These are phyloP conservation scores for Tachuris rubrigastra DNA, from an alignment of 2,113 vertebrate genomes.

Conservation along the genomic window DNA sequence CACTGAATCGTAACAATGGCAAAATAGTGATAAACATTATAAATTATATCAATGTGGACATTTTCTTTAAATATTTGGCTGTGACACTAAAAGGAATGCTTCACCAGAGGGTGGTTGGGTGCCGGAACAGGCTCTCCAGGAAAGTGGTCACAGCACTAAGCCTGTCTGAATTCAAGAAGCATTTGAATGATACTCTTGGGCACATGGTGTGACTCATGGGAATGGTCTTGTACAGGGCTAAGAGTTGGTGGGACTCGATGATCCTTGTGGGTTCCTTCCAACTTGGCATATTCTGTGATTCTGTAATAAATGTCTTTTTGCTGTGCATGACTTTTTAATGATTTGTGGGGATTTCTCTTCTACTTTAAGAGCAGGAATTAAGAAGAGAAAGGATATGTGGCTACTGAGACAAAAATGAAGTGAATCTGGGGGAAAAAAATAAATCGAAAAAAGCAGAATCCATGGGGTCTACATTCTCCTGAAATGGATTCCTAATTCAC, in stretches of 20 bases:
- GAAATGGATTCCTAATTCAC: background rate
- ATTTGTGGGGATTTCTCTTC: background rate
- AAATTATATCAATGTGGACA: background rate
- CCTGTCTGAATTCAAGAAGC: background rate
- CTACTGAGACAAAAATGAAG: background rate
- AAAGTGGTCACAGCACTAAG: background rate
- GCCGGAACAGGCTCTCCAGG: background rate
- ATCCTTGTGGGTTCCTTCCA: background rate
- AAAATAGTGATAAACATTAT: background rate
- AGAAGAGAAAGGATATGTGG: background rate
- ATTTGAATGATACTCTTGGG: background rate
- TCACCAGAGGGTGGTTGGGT: background rate
- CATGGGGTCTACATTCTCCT: background rate
- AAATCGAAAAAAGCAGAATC: background rate
- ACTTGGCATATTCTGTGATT: background rate
- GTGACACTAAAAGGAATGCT: background rate
- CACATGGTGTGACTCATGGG: background rate
- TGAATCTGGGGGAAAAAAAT: accelerated
- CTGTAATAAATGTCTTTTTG: background rate
- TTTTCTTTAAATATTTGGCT: background rate
- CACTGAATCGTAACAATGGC: background rate
- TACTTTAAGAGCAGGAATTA: background rate
- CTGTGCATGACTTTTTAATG: background rate
- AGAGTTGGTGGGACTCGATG: background rate
- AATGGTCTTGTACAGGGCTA: background rate